Evolutionary conservation across 2,888 invertebrate species (phyloP).

Genomic region (Parelbella ahira): DNA sequence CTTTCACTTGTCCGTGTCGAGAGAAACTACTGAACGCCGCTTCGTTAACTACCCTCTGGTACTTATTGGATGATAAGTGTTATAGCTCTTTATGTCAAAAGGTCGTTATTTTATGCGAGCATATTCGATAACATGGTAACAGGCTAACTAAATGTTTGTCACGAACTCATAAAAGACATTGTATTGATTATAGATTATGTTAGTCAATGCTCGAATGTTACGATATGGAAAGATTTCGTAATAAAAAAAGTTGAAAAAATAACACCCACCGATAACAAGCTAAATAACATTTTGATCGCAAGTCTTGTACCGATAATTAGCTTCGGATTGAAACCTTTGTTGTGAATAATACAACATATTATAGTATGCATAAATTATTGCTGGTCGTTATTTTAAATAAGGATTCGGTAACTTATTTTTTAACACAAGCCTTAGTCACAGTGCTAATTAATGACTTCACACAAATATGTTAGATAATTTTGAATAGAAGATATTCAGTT

Average conservation of each 20-base stretch:
- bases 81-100: constrained; percentile 35
- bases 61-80: constrained; percentile 21
- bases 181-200: constrained; percentile 8
- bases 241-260: too few relatives aligned
- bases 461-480: too few relatives aligned
- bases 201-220: too few relatives aligned
- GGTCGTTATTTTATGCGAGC: constrained; percentile 34
- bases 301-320: constrained; percentile 2
- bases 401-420: too few relatives aligned
- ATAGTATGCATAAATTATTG: constrained; percentile 1
- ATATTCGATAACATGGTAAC: constrained; percentile 23
- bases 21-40: not conserved
- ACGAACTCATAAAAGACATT: constrained; percentile 7
- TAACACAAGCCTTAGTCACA: too few relatives aligned
- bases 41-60: constrained; percentile 24
- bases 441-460: too few relatives aligned
- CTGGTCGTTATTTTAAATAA: not conserved
- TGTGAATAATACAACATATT: not conserved
- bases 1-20: not conserved
- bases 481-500: too few relatives aligned
- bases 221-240: too few relatives aligned
- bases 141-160: constrained; percentile 1
- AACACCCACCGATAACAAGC: too few relatives aligned
- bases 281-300: not conserved
- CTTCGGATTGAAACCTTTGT: constrained; percentile 1